Conservation (phyloP, 2,113 vertebrate species). For the Rhegmatorhina hoffmannsi region DNA sequence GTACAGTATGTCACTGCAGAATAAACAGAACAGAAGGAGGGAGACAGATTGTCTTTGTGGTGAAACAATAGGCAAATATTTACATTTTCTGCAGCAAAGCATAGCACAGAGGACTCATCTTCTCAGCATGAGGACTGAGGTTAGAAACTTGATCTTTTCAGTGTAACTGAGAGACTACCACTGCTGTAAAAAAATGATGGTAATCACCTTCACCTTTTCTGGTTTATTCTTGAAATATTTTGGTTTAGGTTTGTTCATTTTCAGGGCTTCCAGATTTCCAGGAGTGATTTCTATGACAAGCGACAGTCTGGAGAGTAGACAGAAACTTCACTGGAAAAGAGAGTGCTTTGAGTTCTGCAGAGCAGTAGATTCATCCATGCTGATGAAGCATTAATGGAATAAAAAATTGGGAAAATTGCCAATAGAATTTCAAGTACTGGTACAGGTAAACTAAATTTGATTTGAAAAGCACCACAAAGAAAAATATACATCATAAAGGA, state of each 20-base stretch:
- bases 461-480: background rate
- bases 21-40: conserved; percentile 2
- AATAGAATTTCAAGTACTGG: background rate
- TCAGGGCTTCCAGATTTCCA: background rate
- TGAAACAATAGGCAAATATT: conserved; percentile 40
- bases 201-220: background rate
- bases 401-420: background rate
- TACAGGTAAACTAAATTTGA: background rate
- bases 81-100: conserved; percentile 24
- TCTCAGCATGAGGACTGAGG: background rate
- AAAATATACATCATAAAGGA: background rate
- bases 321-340: background rate
- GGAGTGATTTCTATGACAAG: background rate
- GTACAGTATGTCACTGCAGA: background rate
- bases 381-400: background rate
- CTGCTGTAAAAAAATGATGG: background rate
- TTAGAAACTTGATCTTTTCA: background rate
- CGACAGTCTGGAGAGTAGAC: background rate
- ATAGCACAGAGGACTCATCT: background rate
- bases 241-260: background rate
- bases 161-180: background rate
- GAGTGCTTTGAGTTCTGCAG: background rate
- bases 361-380: background rate
- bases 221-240: background rate
- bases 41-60: background rate